Percentiles rank a stretch among this genome's conserved stretches.
phyloP scores from a whole-genome alignment of 2,797 vertebrate species.

The Carapus acus region DNA sequence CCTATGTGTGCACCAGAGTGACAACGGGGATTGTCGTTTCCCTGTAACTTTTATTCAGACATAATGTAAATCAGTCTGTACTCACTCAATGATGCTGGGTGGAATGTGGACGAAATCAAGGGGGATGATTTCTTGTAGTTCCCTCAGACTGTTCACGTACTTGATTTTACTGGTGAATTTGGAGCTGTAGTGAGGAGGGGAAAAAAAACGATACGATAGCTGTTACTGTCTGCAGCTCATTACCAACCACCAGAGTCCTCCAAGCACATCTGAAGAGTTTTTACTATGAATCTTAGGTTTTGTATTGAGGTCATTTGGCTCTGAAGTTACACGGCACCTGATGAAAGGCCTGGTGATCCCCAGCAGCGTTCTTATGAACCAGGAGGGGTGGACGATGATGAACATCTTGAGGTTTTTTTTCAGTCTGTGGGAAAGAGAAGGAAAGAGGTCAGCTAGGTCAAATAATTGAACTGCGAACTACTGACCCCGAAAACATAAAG shows the following conservation, averaged over 20 bases:
- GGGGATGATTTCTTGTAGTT: slow-evolving; percentile 84
- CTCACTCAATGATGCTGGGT: slow-evolving; percentile 87
- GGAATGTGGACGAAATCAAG: slow-evolving; percentile 90
- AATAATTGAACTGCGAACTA: too few species aligned
- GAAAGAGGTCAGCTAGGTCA: not conserved
- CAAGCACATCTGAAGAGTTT: too few species aligned
- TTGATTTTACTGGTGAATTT: slow-evolving; percentile 97
- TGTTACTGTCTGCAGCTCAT: too few species aligned
- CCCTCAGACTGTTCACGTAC: slow-evolving; percentile 81
- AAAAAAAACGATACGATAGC: too few species aligned
- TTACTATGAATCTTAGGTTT: too few species aligned
- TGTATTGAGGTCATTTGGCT: not conserved
- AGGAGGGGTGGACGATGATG: slow-evolving; percentile 92
- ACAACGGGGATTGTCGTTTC: too few species aligned
- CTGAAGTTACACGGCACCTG: slow-evolving; percentile 73
- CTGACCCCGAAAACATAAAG: too few species aligned
- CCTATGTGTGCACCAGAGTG: too few species aligned
- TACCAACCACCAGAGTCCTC: too few species aligned
- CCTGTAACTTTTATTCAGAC: too few species aligned
- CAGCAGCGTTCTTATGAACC: slow-evolving; percentile 92
- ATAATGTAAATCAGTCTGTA: too few species aligned
- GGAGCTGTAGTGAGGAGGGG: too few species aligned
- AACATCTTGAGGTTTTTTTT: slow-evolving; percentile 93
- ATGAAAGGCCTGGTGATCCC: slow-evolving; percentile 90
- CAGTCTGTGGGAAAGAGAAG: slow-evolving; percentile 65